Conservation (phyloP, 2,113 vertebrate species). For the Lepisosteus osseus region DNA sequence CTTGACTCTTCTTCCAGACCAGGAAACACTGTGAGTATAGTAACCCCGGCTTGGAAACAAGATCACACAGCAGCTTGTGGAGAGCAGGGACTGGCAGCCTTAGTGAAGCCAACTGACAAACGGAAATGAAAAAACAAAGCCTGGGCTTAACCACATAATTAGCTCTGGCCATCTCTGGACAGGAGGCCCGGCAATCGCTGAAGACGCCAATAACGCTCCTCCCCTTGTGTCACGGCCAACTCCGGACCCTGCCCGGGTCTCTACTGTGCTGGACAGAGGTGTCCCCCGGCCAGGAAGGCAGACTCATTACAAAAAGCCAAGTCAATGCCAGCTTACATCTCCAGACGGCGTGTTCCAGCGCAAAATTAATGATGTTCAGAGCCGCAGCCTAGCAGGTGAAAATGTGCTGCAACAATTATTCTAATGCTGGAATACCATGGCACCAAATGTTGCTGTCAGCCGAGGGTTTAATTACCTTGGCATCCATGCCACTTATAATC, state of each 20-base stretch:
- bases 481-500: conserved; percentile 90
- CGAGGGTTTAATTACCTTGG: conserved; percentile 92
- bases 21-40: too few relatives aligned
- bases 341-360: conserved; percentile 44
- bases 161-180: not conserved
- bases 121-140: not conserved
- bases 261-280: not conserved
- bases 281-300: conserved; percentile 21
- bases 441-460: conserved; percentile 95
- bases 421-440: conserved; percentile 77
- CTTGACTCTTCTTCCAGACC: too few relatives aligned
- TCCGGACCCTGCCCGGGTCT: conserved; percentile 38
- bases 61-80: too few relatives aligned
- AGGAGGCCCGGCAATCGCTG: not conserved
- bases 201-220: not conserved
- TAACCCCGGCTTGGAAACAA: too few relatives aligned
- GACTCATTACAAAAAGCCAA: conserved; percentile 25
- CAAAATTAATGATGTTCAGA: conserved; percentile 71
- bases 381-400: conserved; percentile 67
- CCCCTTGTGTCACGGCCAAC: conserved; percentile 23
- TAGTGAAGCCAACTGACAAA: not conserved
- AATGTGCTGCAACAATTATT: conserved; percentile 74
- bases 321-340: conserved; percentile 39
- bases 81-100: too few relatives aligned
- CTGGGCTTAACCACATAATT: conserved; percentile 3